phyloP scores from a whole-genome alignment of 2,113 vertebrate species.

The Hydrochoerus hydrochaeris region DNA sequence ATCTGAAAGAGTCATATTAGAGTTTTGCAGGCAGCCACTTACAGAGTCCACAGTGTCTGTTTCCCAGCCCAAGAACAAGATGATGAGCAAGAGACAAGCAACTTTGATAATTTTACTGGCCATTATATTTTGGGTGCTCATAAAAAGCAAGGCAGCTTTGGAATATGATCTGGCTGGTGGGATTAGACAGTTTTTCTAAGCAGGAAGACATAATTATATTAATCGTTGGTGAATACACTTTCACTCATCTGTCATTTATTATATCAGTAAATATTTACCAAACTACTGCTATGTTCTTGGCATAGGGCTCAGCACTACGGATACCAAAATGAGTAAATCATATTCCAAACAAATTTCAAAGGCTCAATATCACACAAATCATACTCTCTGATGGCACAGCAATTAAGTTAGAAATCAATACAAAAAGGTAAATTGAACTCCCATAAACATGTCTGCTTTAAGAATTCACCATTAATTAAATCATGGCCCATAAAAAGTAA shows the following conservation, averaged over 20 bases:
- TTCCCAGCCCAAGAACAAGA: slow-evolving; percentile 8
- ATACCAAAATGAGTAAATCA: slow-evolving; percentile 33
- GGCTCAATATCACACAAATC: not conserved
- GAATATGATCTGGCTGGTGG: not conserved
- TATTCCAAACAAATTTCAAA: slow-evolving; percentile 18
- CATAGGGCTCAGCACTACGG: not conserved
- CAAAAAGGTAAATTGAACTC: slow-evolving; percentile 11
- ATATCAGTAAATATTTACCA: slow-evolving; percentile 13
- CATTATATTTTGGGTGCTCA: not conserved
- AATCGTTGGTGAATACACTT: not conserved
- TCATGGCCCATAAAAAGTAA: not conserved
- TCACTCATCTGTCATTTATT: slow-evolving; percentile 43
- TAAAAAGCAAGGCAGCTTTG: not conserved
- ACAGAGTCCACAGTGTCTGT: not conserved
- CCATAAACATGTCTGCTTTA: not conserved
- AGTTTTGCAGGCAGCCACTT: not conserved
- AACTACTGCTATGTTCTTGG: slow-evolving; percentile 57
- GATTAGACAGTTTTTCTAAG: not conserved
- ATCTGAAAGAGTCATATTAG: not conserved
- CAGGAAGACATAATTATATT: slow-evolving; percentile 33
- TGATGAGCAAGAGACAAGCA: not conserved
- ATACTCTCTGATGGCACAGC: not conserved
- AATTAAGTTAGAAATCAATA: slow-evolving; percentile 42
- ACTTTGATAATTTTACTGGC: not conserved
- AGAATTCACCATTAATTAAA: slow-evolving; percentile 51